These are phyloP conservation scores for Festucalex cinctus DNA, from an alignment of 2,113 vertebrate species.

Conservation along the genomic window DNA sequence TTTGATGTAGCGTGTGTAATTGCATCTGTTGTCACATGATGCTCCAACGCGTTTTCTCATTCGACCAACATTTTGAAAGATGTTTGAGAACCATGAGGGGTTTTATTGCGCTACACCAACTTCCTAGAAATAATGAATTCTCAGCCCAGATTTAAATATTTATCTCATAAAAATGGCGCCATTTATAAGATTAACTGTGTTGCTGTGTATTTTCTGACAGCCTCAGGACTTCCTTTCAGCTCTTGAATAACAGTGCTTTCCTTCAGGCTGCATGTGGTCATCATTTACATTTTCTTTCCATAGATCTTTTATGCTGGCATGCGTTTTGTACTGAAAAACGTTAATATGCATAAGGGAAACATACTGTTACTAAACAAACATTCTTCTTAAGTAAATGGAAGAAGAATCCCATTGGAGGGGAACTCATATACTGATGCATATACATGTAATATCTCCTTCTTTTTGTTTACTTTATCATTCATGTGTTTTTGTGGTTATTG, in stretches of 20 bases:
- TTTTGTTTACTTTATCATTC: too few species aligned
- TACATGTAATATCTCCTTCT: too few species aligned
- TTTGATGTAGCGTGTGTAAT: background rate
- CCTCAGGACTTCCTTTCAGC: background rate
- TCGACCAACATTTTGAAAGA: background rate
- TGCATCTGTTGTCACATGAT: background rate
- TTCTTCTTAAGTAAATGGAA: background rate
- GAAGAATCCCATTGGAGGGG: background rate
- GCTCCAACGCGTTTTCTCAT: background rate
- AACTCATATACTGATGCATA: too few species aligned
- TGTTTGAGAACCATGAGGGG: background rate
- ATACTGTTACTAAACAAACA: background rate
- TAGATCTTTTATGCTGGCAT: background rate
- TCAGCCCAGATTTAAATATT: background rate
- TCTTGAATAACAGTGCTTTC: background rate
- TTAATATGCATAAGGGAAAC: background rate
- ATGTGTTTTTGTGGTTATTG: too few species aligned
- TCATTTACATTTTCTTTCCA: background rate
- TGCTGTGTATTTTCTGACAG: background rate
- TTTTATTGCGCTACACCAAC: background rate
- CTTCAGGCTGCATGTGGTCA: background rate
- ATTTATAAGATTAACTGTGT: background rate
- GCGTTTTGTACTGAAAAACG: background rate
- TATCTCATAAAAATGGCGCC: background rate
- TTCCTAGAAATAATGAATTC: background rate